These are phyloP conservation scores for Oeneis ivallda DNA, from an alignment of 2,888 invertebrate genomes.

Conservation along the genomic window DNA sequence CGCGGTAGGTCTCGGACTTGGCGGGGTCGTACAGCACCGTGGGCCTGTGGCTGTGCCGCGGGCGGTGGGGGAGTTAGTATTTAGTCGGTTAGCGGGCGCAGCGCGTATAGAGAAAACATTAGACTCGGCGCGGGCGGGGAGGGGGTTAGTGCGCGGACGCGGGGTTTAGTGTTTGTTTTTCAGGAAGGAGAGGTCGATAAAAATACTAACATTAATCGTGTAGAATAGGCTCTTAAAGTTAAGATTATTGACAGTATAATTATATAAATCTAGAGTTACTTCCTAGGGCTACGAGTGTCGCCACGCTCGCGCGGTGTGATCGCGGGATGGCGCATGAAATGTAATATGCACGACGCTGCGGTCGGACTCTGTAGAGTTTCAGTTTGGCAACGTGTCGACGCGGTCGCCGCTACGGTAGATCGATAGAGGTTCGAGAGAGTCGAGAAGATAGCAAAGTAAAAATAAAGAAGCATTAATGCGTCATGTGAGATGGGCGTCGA, in stretches of 20 bases:
- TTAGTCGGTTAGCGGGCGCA: slow-evolving; percentile 80
- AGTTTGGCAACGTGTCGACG: slow-evolving; percentile 56
- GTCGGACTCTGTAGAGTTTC: slow-evolving; percentile 33
- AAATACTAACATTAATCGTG: slow-evolving; percentile 86
- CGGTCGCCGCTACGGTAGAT: slow-evolving; percentile 48
- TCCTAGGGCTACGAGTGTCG: slow-evolving; percentile 27
- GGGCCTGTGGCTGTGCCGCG: slow-evolving; percentile 81
- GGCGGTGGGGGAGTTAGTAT: slow-evolving; percentile 68
- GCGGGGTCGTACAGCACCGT: slow-evolving; percentile 92
- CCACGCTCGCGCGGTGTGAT: slow-evolving; percentile 41
- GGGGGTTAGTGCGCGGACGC: slow-evolving; percentile 62
- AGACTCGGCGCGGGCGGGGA: slow-evolving; percentile 59
- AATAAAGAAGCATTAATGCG: slow-evolving; percentile 81
- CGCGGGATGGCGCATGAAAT: slow-evolving; percentile 45
- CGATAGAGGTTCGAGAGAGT: slow-evolving; percentile 57
- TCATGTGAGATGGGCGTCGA: slow-evolving; percentile 77
- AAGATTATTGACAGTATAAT: slow-evolving; percentile 45
- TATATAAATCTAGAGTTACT: slow-evolving; percentile 26
- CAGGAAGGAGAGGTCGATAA: slow-evolving; percentile 92
- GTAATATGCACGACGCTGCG: slow-evolving; percentile 42
- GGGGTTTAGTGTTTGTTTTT: slow-evolving; percentile 80
- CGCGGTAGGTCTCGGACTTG: slow-evolving; percentile 93
- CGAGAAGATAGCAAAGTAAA: slow-evolving; percentile 70
- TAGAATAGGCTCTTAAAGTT: slow-evolving; percentile 71
- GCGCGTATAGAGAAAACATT: slow-evolving; percentile 67